Conservation (phyloP, 2,797 vertebrate species). For the Chelon labrosus region DNA sequence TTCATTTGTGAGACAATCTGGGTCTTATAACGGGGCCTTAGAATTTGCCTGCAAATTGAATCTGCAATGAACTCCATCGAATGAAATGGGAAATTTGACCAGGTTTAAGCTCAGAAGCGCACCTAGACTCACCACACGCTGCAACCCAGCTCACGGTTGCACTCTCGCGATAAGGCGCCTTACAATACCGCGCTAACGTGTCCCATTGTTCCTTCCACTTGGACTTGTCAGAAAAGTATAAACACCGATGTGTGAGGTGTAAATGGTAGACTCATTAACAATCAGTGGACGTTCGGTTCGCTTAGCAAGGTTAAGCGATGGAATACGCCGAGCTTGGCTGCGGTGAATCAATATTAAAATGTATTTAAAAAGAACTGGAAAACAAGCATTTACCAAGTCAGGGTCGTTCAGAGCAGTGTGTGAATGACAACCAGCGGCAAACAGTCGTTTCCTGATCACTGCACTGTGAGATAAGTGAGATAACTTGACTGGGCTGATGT, state of each 20-base stretch:
- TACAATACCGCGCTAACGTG: neutral
- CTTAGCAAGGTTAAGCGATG: constrained; percentile 62
- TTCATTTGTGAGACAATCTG: constrained; percentile 20
- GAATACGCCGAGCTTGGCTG: constrained; percentile 49
- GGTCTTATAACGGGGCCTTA: constrained; percentile 1
- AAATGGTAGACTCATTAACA: constrained; percentile 58
- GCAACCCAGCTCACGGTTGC: constrained; percentile 6
- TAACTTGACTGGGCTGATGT: constrained; percentile 20
- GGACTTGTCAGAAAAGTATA: constrained; percentile 49
- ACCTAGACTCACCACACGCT: neutral
- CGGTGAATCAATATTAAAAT: constrained; percentile 30
- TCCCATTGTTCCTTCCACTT: constrained; percentile 29
- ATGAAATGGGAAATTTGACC: constrained; percentile 18
- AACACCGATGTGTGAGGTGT: constrained; percentile 61
- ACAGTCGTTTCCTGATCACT: constrained; percentile 28
- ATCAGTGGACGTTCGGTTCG: constrained; percentile 38
- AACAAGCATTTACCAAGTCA: constrained; percentile 28
- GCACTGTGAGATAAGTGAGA: constrained; percentile 11
- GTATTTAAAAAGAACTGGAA: constrained; percentile 28
- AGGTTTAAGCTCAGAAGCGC: constrained; percentile 6
- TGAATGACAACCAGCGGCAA: constrained; percentile 1
- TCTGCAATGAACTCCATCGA: constrained; percentile 17
- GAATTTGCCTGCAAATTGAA: constrained; percentile 25
- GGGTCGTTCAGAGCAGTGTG: neutral
- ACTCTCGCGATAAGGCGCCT: constrained; percentile 21